A percentile compares a stretch with the other conserved stretches of the same genome.
These are phyloP conservation scores for Parnassius orleans DNA, from an alignment of 2,888 invertebrate species.

Conservation along the genomic window DNA sequence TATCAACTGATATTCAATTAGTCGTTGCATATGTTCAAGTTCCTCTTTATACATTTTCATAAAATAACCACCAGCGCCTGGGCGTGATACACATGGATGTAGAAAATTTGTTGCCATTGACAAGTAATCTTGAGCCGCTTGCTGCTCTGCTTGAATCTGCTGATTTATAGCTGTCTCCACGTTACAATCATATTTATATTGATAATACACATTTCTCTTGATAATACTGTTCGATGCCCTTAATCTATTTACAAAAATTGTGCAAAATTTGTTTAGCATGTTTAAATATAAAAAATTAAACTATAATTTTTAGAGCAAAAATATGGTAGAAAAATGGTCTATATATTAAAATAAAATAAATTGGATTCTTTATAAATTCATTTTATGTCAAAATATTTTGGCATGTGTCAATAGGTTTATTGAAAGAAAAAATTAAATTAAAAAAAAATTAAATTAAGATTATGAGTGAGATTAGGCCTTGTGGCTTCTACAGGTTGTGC, in stretches of 20 bases:
- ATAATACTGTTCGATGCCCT: not conserved
- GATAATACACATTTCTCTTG: conserved; percentile 32
- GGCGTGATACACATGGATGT: conserved; percentile 40
- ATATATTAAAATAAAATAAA: not conserved
- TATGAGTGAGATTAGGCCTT: too few relatives aligned
- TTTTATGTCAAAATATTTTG: not conserved
- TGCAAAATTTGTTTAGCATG: conserved; percentile 16
- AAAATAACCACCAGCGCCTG: conserved; percentile 47
- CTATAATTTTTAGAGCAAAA: not conserved
- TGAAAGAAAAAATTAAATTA: too few relatives aligned
- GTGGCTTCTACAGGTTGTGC: too few relatives aligned
- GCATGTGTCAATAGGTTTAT: too few relatives aligned
- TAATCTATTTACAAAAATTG: conserved; percentile 4
- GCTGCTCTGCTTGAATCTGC: conserved; percentile 50
- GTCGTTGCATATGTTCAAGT: conserved; percentile 44
- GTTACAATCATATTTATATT: conserved; percentile 39
- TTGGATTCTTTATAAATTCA: not conserved
- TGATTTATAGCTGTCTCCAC: conserved; percentile 43
- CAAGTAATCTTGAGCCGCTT: conserved; percentile 49
- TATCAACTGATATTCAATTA: conserved; percentile 48
- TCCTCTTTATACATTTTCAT: conserved; percentile 55
- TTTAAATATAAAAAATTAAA: not conserved
- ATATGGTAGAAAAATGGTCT: not conserved
- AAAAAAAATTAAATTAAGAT: too few relatives aligned
- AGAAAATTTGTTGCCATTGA: conserved; percentile 45